Percentiles rank a stretch among this genome's conserved stretches.
phyloP scores from a whole-genome alignment of 2,888 invertebrate species.

The Eupeodes latifasciatus region DNA sequence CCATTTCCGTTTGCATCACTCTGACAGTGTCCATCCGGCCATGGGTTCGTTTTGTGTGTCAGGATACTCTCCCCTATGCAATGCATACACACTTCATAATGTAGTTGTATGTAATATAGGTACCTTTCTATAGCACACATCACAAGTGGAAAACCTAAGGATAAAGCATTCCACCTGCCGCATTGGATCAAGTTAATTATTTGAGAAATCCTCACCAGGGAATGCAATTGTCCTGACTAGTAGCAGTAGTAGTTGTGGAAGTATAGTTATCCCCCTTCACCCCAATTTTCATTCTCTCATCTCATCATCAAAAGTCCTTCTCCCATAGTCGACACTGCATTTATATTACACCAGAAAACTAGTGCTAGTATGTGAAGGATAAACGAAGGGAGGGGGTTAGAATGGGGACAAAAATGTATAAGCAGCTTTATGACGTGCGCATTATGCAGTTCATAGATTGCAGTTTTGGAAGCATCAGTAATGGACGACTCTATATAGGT shows the following conservation, averaged over 20 bases:
- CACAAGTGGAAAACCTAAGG: constrained; percentile 22
- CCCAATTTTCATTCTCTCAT: neutral
- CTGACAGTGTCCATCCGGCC: constrained; percentile 66
- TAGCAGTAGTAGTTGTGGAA: neutral
- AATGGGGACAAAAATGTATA: constrained; percentile 2
- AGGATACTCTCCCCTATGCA: neutral
- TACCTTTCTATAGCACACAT: no score
- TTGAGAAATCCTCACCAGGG: constrained; percentile 59
- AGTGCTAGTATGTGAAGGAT: constrained; percentile 2
- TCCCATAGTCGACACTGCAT: neutral
- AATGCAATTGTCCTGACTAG: constrained; percentile 48
- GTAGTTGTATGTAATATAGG: neutral
- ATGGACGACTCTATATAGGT: constrained; percentile 26
- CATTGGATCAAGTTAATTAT: constrained; percentile 70
- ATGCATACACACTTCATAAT: constrained; percentile 7
- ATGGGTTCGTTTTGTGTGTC: constrained; percentile 28
- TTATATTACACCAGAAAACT: constrained; percentile 20
- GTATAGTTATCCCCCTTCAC: neutral
- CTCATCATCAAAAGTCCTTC: neutral
- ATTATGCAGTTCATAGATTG: constrained; percentile 30
- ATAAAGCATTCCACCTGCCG: constrained; percentile 56
- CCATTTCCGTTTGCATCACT: constrained; percentile 73
- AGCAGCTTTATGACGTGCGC: constrained; percentile 44
- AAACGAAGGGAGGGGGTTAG: neutral
- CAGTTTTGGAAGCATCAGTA: constrained; percentile 42